Percentiles rank a stretch among this genome's conserved stretches.
phyloP scores from a whole-genome alignment of 2,888 invertebrate genomes.

The Hyppa rectilinea region DNA sequence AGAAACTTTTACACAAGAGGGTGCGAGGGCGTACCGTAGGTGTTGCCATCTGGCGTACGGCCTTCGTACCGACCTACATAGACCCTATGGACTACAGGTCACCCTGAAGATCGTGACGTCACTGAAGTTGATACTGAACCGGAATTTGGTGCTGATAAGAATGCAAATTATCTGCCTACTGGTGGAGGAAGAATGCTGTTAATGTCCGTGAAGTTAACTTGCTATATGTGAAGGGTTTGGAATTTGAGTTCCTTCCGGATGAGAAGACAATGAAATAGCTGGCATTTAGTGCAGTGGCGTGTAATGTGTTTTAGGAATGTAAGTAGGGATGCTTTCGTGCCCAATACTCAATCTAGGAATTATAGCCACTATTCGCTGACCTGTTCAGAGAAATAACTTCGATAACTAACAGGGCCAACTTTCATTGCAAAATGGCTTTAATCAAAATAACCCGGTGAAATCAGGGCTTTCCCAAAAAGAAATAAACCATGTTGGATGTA shows the following conservation, averaged over 20 bases:
- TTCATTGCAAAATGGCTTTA: not conserved
- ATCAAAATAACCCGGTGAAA: slow-evolving; percentile 25
- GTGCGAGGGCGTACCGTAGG: slow-evolving; percentile 80
- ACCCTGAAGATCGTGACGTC: slow-evolving; percentile 61
- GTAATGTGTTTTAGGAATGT: not conserved
- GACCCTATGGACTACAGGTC: slow-evolving; percentile 73
- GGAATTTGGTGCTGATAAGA: slow-evolving; percentile 59
- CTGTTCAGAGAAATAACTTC: slow-evolving; percentile 6
- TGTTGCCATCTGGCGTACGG: slow-evolving; percentile 78
- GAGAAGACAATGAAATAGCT: not conserved
- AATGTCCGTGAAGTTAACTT: slow-evolving; percentile 15
- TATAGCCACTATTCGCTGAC: not conserved
- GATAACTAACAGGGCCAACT: not conserved
- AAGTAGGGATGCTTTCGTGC: not conserved
- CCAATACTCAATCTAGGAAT: not conserved
- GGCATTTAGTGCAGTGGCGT: no score
- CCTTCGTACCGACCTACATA: slow-evolving; percentile 78
- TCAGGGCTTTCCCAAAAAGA: slow-evolving; percentile 1
- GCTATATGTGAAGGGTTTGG: not conserved
- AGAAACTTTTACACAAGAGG: slow-evolving; percentile 66
- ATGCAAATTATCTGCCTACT: slow-evolving; percentile 62
- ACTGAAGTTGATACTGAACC: slow-evolving; percentile 49
- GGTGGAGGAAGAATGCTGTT: slow-evolving; percentile 29
- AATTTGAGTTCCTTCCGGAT: not conserved
- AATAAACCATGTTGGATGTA: slow-evolving; percentile 46